Percentiles rank a stretch among this genome's conserved stretches.
These are phyloP conservation scores for Sarotherodon lohbergeri DNA, from an alignment of 2,113 vertebrate genomes.

Conservation along the genomic window DNA sequence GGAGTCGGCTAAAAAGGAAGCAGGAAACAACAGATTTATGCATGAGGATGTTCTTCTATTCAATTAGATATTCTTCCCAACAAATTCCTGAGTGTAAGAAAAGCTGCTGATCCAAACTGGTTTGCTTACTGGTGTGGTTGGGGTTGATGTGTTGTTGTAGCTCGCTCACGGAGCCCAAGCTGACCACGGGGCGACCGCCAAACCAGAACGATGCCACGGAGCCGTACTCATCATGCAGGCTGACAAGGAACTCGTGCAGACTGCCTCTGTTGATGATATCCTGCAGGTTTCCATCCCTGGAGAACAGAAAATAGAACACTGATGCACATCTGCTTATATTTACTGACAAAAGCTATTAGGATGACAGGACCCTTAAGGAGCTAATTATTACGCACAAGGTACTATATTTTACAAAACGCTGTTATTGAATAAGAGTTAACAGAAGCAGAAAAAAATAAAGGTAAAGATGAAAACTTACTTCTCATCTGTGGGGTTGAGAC, in stretches of 20 bases:
- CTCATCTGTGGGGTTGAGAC: constrained; percentile 88
- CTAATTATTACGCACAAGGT: neutral
- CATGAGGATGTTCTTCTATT: neutral
- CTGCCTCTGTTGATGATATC: constrained; percentile 87
- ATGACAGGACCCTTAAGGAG: neutral
- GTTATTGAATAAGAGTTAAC: neutral
- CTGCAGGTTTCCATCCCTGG: constrained; percentile 92
- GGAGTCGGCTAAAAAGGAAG: constrained; percentile 79
- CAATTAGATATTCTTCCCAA: neutral
- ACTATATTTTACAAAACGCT: neutral
- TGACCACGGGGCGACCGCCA: constrained; percentile 88
- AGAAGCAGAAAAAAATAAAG: neutral
- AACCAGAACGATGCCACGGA: constrained; percentile 94
- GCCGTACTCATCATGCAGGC: constrained; percentile 86
- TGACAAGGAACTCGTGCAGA: constrained; percentile 88
- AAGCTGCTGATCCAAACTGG: neutral
- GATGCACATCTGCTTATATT: neutral
- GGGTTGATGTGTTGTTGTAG: constrained; percentile 90
- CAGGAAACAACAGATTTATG: neutral
- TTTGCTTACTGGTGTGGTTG: constrained; percentile 79
- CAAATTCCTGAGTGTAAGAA: neutral
- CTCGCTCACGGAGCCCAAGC: constrained; percentile 83
- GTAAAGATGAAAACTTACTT: constrained; percentile 76
- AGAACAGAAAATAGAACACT: neutral
- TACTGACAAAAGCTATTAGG: neutral